These are phyloP conservation scores for Synanthedon tipuliformis DNA, from an alignment of 2,888 invertebrate genomes.

Conservation along the genomic window DNA sequence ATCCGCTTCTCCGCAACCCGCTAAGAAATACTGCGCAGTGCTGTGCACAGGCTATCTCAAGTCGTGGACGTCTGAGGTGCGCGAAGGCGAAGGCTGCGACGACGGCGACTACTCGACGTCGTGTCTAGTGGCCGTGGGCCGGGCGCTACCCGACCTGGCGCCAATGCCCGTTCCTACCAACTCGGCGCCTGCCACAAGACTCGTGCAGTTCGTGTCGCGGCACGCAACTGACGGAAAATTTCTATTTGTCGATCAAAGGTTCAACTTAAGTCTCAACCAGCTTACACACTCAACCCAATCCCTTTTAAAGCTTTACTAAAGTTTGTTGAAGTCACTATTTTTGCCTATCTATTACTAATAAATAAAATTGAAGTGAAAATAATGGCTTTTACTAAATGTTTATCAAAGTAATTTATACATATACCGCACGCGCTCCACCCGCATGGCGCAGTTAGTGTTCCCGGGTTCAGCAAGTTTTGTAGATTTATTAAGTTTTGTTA, in stretches of 20 bases:
- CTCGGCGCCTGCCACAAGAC: constrained; percentile 62
- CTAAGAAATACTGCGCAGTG: constrained; percentile 88
- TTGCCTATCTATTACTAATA: no score
- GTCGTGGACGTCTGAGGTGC: constrained; percentile 85
- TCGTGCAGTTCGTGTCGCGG: constrained; percentile 83
- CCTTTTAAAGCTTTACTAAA: no score
- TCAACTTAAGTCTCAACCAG: constrained; percentile 7
- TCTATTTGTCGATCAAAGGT: constrained; percentile 93
- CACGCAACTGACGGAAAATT: constrained; percentile 93
- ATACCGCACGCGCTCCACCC: background rate
- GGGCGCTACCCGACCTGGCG: constrained; percentile 74
- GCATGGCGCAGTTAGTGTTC: no score
- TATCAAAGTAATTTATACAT: no score
- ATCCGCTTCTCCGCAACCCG: constrained; percentile 75
- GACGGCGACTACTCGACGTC: constrained; percentile 76
- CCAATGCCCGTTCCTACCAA: constrained; percentile 22
- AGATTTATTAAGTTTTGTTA: background rate
- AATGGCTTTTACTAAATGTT: no score
- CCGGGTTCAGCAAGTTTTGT: background rate
- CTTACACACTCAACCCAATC: no score
- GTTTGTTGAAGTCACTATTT: no score
- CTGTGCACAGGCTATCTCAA: constrained; percentile 95
- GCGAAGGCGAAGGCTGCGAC: constrained; percentile 72
- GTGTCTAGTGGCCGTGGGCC: constrained; percentile 89
- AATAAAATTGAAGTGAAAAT: no score